Conservation (phyloP, 1,140 invertebrate genomes). For the Papilio polytes region DNA sequence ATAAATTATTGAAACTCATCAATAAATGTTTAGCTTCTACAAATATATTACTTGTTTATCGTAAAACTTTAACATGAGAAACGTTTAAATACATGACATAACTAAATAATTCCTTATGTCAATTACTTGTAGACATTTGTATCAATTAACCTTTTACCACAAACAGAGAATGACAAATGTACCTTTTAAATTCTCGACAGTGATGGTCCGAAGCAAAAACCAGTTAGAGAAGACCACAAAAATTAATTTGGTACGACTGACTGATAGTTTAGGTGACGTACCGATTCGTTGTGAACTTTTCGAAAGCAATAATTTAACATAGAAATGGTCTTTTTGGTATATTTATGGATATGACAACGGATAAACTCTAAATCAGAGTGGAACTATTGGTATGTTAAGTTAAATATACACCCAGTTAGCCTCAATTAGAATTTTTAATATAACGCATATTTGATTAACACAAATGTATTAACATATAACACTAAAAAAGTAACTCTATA, state of each 20-base stretch:
- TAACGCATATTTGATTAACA: not conserved
- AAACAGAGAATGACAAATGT: slow-evolving; percentile 12
- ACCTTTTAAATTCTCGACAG: slow-evolving; percentile 21
- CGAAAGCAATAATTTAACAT: slow-evolving; percentile 28
- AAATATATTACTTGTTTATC: not conserved
- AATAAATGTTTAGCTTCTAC: slow-evolving; percentile 25
- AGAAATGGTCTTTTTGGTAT: slow-evolving; percentile 19
- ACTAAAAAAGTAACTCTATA: not conserved
- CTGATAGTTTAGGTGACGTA: slow-evolving; percentile 22
- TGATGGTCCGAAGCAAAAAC: slow-evolving; percentile 1
- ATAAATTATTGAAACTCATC: not conserved
- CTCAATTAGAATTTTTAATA: not conserved
- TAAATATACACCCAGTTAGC: not conserved
- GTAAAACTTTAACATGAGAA: slow-evolving; percentile 22
- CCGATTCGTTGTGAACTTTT: slow-evolving; percentile 7
- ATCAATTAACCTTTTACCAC: slow-evolving; percentile 34
- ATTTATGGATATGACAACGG: slow-evolving; percentile 33
- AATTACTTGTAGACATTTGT: slow-evolving; percentile 29
- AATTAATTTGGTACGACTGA: slow-evolving; percentile 34
- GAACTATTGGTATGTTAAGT: not conserved
- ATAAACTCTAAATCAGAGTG: slow-evolving; percentile 33
- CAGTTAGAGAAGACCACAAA: slow-evolving; percentile 19
- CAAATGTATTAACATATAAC: not conserved
- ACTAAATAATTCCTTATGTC: slow-evolving; percentile 20
- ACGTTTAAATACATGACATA: slow-evolving; percentile 21